Evolutionary conservation across 1,140 invertebrate genomes (phyloP).

Genomic region (Leptinotarsa texana): DNA sequence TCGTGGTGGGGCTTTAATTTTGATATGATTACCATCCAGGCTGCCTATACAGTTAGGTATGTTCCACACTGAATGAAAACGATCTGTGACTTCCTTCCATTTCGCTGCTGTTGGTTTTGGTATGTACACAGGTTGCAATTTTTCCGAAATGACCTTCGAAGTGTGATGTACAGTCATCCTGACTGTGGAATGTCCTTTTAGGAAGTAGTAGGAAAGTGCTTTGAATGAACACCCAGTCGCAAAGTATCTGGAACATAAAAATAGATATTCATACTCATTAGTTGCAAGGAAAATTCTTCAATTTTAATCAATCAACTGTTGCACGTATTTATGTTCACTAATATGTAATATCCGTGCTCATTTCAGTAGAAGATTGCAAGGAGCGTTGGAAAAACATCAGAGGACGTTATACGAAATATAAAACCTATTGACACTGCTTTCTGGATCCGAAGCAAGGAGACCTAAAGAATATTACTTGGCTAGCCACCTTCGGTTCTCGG

Average conservation of each 20-base stretch:
- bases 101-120: not conserved
- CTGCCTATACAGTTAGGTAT: not conserved
- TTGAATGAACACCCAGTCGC: not conserved
- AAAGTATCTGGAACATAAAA: not conserved
- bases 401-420: conserved; percentile 12
- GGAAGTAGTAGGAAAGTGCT: not conserved
- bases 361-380: not conserved
- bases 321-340: not conserved
- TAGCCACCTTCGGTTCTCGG: conserved; percentile 7
- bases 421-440: not conserved
- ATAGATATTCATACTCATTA: too few species aligned
- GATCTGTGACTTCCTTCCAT: conserved; percentile 1
- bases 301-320: too few species aligned
- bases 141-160: not conserved
- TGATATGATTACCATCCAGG: not conserved
- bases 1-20: not conserved
- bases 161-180: not conserved
- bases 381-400: not conserved
- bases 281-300: too few species aligned
- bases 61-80: not conserved
- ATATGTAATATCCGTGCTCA: not conserved
- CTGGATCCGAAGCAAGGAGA: not conserved
- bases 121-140: not conserved
- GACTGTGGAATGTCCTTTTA: not conserved
- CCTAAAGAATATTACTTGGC: not conserved